Base-by-base conservation (phyloP, 2,888 invertebrate genomes). In the Mythimna vitellina region DNA sequence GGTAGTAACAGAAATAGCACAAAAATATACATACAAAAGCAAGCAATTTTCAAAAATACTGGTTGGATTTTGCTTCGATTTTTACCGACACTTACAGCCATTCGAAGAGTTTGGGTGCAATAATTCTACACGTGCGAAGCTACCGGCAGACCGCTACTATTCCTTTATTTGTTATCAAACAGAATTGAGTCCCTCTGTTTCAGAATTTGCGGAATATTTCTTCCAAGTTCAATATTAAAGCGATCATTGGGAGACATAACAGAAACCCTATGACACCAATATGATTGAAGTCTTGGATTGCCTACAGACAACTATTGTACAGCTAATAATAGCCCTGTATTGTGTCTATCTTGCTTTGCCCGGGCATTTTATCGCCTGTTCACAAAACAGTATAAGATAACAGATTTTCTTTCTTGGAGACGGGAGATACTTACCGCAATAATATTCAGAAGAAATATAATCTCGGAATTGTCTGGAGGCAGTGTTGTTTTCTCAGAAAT, bases 391-490 rank as follows among this genome's bases (percentile, higher is more conserved):
- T 81, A 77, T 80, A 80, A 72, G 78, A 84, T 73, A 84, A 82
- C 68, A 78, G 73, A 78, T 83, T 76, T 80, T 78, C 81, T 82
- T 79, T 82, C 81, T 80, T 81, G 75, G 77, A 75, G 85, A 75
- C 79, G 86, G 86, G 86, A 77, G 72, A 81, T 88, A 86, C 85
- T 87, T 78, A 84, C 88, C 89, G 81, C 86, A 89, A 88, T 89
- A 90, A 90, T 90, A 90, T 90, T 89, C 86, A 83, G 85, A 76
- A 80, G 85, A 88, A 91, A 91, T 88, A 90, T 90, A 91, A 92
- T 92, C 89, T 90, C 81, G 84, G 87, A 88, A 91, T 89, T 68
- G 78, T 83, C 83, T 90, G 82, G 73, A 84, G 88, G 89, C 88
- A 84, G 86, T 85, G 88, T 89, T 90, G 89, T 90, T 89, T 91